These are phyloP conservation scores for Pseudococcus viburni DNA, from an alignment of 2,888 invertebrate species.

Conservation along the genomic window DNA sequence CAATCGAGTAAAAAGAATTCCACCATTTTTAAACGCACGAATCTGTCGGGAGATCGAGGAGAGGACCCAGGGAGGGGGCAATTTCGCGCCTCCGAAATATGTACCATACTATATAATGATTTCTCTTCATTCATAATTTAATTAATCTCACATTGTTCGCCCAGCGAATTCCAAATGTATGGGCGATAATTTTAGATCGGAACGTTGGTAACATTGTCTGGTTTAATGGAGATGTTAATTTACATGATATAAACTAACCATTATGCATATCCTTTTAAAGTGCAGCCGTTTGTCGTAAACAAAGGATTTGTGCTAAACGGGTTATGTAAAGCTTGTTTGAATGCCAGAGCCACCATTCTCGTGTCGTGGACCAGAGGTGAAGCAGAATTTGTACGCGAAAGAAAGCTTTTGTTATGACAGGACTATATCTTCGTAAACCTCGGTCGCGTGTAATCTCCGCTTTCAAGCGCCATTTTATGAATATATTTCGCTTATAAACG, in stretches of 20 bases:
- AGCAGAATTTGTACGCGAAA: slow-evolving; percentile 43
- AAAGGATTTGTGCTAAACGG: slow-evolving; percentile 59
- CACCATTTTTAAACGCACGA: background rate
- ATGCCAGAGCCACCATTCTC: slow-evolving; percentile 56
- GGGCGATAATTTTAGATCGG: slow-evolving; percentile 59
- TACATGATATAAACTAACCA: slow-evolving; percentile 59
- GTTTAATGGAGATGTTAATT: slow-evolving; percentile 64
- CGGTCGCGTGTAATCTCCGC: slow-evolving; percentile 41
- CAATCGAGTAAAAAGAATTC: background rate
- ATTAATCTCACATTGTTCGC: slow-evolving; percentile 58
- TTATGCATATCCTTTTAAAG: slow-evolving; percentile 62
- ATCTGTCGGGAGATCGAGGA: too few relatives aligned
- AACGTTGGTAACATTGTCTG: slow-evolving; percentile 61
- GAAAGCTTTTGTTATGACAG: slow-evolving; percentile 56
- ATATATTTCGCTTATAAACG: slow-evolving; percentile 41
- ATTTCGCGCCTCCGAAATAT: background rate
- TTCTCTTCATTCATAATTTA: slow-evolving; percentile 48
- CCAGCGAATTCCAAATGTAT: slow-evolving; percentile 40
- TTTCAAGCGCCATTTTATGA: slow-evolving; percentile 47
- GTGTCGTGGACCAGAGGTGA: slow-evolving; percentile 12
- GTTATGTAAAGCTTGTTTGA: slow-evolving; percentile 60
- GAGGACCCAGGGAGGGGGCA: background rate
- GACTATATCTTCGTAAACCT: slow-evolving; percentile 54
- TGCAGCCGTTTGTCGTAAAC: slow-evolving; percentile 58
- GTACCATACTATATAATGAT: background rate